Base-by-base conservation (phyloP, 2,113 vertebrate species). In the Calyptomena viridis region DNA sequence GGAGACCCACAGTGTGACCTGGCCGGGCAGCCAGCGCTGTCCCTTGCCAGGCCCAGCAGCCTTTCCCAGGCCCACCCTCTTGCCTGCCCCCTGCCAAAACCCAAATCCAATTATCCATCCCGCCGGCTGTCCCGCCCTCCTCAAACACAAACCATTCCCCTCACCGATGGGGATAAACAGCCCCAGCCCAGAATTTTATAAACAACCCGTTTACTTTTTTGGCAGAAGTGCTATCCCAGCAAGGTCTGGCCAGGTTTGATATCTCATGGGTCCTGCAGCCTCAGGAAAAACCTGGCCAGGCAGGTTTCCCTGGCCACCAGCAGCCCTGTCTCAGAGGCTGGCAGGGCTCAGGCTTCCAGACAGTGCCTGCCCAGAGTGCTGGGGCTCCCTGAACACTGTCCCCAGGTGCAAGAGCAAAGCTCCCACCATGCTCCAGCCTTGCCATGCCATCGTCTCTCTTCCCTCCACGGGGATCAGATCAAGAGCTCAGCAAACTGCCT, bases 21-120 rank as follows among this genome's bases (percentile, higher is more conserved):
- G 77, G 28, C 90, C 2, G 1, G 42, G 82, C 42, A 4, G 81
- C 42, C 35, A 2, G 15, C 3, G 0, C 1, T 0, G 8, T 91
- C 69, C 62, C 81, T 64, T 23, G 77, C 88, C 92, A 22, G 85
- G 52, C 35, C 94, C 1, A 6, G 27, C 58, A 4, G 91, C 80
- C 86, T 72, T 97, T 95, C 94, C 95, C 95, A 96, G 93, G 80
- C 94, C 96, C 94, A 91, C 94, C 94, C 94, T 97, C 91, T 84
- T 93, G 77, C 90, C 84, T 15, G 20, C 37, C 89, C 89, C 64
- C 60, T 94, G 96, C 96, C 95, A 96, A 93, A 96, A 90, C 56
- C 77, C 89, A 89, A 91, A 94, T 82, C 14, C 11, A 91, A 91
- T 96, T 94, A 92, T 84, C 89, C 49, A 23, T 96, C 89, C 94